A percentile compares a stretch with the other conserved stretches of the same genome.
phyloP scores from a whole-genome alignment of 2,888 invertebrate genomes.

The Parnassius glacialis region DNA sequence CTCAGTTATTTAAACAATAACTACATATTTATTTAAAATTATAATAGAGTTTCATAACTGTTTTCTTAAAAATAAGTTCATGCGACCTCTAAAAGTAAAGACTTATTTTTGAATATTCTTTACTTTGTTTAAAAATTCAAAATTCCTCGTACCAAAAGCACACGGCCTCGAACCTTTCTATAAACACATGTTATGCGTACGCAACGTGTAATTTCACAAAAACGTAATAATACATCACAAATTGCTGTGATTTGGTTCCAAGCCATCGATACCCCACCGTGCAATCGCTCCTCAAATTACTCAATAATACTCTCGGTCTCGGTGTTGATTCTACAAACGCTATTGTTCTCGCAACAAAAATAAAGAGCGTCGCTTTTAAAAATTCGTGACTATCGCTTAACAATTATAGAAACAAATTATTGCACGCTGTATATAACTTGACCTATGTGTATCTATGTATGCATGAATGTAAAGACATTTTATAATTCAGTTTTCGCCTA shows the following conservation, averaged over 20 bases:
- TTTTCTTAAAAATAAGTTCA: background rate
- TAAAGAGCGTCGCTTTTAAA: slow-evolving; percentile 35
- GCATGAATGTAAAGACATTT: too few relatives aligned
- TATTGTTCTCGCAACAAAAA: slow-evolving; percentile 40
- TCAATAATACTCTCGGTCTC: slow-evolving; percentile 52
- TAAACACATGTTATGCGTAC: slow-evolving; percentile 56
- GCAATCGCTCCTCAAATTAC: slow-evolving; percentile 60
- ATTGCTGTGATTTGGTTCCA: slow-evolving; percentile 71
- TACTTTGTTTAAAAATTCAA: background rate
- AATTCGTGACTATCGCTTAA: slow-evolving; percentile 45
- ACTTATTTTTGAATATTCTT: background rate
- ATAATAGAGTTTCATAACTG: too few relatives aligned
- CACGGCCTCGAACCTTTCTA: slow-evolving; percentile 51
- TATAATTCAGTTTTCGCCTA: too few relatives aligned
- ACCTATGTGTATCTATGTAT: too few relatives aligned
- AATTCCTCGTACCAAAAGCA: slow-evolving; percentile 36
- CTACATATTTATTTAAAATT: too few relatives aligned
- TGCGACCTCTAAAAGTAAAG: background rate
- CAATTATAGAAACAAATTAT: slow-evolving; percentile 2
- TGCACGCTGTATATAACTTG: too few relatives aligned
- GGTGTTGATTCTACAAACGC: slow-evolving; percentile 59
- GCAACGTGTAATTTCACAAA: slow-evolving; percentile 64
- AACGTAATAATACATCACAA: slow-evolving; percentile 66
- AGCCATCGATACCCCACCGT: slow-evolving; percentile 51
- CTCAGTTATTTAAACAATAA: too few relatives aligned